Evolutionary conservation across 1,140 invertebrate genomes (phyloP), one percentile per base, ranked within the genome.

Genomic region (Camponotus vicinus): DNA sequence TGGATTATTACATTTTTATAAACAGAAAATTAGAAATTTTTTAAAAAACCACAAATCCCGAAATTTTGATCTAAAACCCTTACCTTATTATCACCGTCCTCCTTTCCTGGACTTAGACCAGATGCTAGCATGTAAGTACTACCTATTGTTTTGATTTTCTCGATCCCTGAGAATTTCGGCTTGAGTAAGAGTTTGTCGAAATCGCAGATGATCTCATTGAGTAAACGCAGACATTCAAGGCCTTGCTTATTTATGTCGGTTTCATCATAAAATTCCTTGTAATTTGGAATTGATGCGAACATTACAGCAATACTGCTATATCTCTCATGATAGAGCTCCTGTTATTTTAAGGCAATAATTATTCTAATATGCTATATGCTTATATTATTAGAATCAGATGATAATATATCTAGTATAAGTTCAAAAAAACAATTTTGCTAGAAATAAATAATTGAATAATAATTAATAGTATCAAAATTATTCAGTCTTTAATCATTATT

Each of bases 91-190:
- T 96, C 96, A 69, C 96, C 96, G 86, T 97, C 97, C 92, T 98
- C 98, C 92, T 98, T 98, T 40, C 98, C 98, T 1, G 98, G 98
- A 80, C 97, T 96, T 13, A 99, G 95, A 0, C 99, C 99, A 8
- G 98, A 98, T 0, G 99, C 99, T 52, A 99, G 97, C 99, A 99
- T 99, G 91, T 99, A 99, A 0, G 99, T 99, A 93, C 98, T 99
- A 15, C 99, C 99, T 84, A 99, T 99, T 0, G 99, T 99, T 94
- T 99, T 99, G 67, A 99, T 99, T 94, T 99, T 99, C 95, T 99
- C 99, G 86, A 99, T 98, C 86, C 98, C 97, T 88, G 97, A 98
- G 95, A 98, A 99, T 92, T 99, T 99, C 0, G 98, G 98, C 92
- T 99, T 99, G 9, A 98, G 94, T n/a, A 99, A 94, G 15, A 99